These are phyloP conservation scores for Agriotes lineatus DNA, from an alignment of 2,888 invertebrate species.

Conservation along the genomic window DNA sequence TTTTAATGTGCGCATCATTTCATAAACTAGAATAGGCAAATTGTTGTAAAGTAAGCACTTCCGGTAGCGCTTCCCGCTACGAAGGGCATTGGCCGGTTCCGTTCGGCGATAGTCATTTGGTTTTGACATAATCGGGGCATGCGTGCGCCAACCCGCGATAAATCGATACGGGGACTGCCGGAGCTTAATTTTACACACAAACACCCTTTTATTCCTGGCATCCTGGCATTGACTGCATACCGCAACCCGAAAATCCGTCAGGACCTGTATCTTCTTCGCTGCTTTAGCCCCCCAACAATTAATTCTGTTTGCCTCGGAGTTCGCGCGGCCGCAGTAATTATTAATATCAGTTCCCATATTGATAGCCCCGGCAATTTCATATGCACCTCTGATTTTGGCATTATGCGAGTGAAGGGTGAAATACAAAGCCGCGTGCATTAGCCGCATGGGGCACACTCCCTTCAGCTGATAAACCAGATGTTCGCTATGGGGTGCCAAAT, in stretches of 20 bases:
- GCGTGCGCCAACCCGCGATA: constrained; percentile 45
- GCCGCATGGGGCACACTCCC: constrained; percentile 25
- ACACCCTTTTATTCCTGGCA: constrained; percentile 41
- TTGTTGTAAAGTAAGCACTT: constrained; percentile 60
- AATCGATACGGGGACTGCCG: constrained; percentile 49
- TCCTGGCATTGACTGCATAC: constrained; percentile 9
- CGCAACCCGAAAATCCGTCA: neutral
- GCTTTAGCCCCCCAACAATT: too few species aligned
- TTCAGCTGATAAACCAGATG: constrained; percentile 42
- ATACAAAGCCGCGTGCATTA: constrained; percentile 11
- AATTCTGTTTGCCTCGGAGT: too few species aligned
- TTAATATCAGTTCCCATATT: too few species aligned
- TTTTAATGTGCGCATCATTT: constrained; percentile 46
- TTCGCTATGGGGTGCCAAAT: constrained; percentile 29
- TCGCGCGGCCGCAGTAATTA: too few species aligned
- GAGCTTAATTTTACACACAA: constrained; percentile 43
- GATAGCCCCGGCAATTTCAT: too few species aligned
- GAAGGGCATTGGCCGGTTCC: constrained; percentile 58
- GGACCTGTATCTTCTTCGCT: too few species aligned
- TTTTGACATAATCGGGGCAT: constrained; percentile 52
- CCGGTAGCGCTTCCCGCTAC: constrained; percentile 55
- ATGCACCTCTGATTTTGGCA: neutral
- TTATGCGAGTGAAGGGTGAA: neutral
- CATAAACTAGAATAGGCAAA: constrained; percentile 55
- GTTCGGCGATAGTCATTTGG: constrained; percentile 46